Base-by-base conservation (phyloP, 2,797 vertebrate species). In the Spizella passerina region DNA sequence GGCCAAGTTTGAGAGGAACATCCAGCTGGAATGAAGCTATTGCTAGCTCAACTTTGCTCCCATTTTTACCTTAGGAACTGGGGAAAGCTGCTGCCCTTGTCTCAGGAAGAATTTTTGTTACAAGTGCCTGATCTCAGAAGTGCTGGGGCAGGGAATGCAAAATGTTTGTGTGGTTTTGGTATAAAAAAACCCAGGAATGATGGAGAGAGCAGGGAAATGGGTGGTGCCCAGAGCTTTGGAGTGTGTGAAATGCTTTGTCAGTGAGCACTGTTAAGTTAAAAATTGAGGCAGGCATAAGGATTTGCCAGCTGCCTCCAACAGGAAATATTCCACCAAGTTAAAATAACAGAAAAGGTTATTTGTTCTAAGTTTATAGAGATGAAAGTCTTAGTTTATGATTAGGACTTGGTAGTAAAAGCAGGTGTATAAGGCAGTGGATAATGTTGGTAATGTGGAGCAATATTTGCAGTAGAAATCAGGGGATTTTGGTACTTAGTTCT, bases 101-200 rank as follows among this genome's bases (percentile, higher is more conserved):
- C 43, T 70, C 34, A 55, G 66, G n/a, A 60, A 44, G 21, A 2
- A 2, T 66, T 39, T 59, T 27, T 56, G 38, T 44, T 69, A 0
- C 5, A 20, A 4, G 8, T 75, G 32, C 23, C 23, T 44, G 30
- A n/a, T 6, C n/a, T 68, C 39, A 65, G 27, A 38, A 46, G 4
- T 0, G 6, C 14, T 29, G 41, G 3, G 16, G 21, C 19, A 75
- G 27, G 17, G 14, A 84, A 6, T 34, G 17, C 7, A 46, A 82
- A 65, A 36, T 27, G 19, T 3, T 38, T 1, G 0, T 13, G 8
- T 1, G 3, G 3, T 7, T 55, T 73, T 50, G 1, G 2, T 14
- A 10, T 13, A 36, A 70, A 20, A 55, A 50, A 65, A 16, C 12
- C 1, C 5, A 13, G 23, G 30, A 76, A 50, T 49, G n/a, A 30